These are phyloP conservation scores for Trachemys scripta DNA, from an alignment of 2,113 vertebrate genomes.

Conservation along the genomic window DNA sequence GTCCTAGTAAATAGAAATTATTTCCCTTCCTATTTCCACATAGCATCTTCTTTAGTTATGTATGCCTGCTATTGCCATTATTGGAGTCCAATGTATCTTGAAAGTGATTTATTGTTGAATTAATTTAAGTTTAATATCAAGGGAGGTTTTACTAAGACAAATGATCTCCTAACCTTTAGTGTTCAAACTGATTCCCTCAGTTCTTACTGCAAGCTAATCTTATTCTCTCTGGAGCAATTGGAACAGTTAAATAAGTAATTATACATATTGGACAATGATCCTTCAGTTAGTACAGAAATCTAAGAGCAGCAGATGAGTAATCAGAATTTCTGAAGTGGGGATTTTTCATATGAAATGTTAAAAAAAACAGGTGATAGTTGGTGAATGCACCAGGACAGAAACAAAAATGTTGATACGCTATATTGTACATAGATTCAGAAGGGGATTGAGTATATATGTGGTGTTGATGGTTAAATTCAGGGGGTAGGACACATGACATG, in stretches of 20 bases:
- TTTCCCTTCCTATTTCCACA: not conserved
- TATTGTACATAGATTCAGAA: not conserved
- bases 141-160: not conserved
- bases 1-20: not conserved
- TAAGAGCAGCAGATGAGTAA: not conserved
- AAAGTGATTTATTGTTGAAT: not conserved
- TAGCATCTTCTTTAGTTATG: not conserved
- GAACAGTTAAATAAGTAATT: not conserved
- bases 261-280: not conserved
- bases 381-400: not conserved
- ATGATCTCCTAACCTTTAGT: not conserved
- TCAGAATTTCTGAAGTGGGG: not conserved
- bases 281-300: not conserved
- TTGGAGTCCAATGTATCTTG: not conserved
- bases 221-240: not conserved
- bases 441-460: not conserved
- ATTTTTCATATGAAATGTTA: not conserved
- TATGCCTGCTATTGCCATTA: not conserved
- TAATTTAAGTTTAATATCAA: not conserved
- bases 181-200: not conserved
- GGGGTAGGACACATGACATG: rapidly evolving
- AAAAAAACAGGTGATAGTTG: not conserved
- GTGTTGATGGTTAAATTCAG: not conserved
- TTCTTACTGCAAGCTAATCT: not conserved
- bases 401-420: not conserved